Base-by-base conservation (phyloP, 1,140 invertebrate genomes). In the Nymphalis io region DNA sequence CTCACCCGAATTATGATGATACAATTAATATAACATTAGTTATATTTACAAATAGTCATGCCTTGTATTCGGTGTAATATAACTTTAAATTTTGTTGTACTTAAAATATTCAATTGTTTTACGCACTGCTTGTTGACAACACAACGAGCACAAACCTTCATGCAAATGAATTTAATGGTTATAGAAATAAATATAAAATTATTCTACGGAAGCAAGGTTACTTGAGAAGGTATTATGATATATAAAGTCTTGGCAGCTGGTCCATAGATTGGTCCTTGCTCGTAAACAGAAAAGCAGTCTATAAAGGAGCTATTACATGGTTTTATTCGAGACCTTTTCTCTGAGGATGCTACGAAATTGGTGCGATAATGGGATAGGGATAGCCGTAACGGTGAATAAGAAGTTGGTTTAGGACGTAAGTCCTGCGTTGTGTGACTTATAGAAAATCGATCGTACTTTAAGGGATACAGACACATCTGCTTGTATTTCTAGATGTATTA, bases 381-480 rank as follows among this genome's bases (percentile, higher is more conserved):
- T 48, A 68, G 60, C 33, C 40, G 21, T 68, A 62, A 68, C 57
- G 67, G 59, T 62, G 67, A 62, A 62, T 68, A 68, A 68, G 67
- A 68, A 57, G 48, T 57, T 68, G 51, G 46, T 62, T 68, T 55
- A 57, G 59, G 48, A 57, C 38, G 38, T 33, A 38, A 46, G 48
- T 12, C 21, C 15, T 53, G 42, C 53, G 48, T 40, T 59, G 18
- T 33, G 46, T 68, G 33, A 65, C 38, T 65, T 65, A 65, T 58
- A 20, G 53, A 15, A 20, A 63, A 63, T 63, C 48, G 61, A 63
- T 40, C 27, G 61, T 33, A 21, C 44, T 20, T 33, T 39, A 40
- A 18, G 51, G 33, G 18, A 23, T 27, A n/a, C 33, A 13, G 27
- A 18, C 15, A 58, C 12, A 38, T 46, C 10, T 58, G 13, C n/a